Evolutionary conservation across 2,113 vertebrate genomes (phyloP), one percentile per base, ranked within the genome.

Genomic region (Sphaerodactylus townsendi): DNA sequence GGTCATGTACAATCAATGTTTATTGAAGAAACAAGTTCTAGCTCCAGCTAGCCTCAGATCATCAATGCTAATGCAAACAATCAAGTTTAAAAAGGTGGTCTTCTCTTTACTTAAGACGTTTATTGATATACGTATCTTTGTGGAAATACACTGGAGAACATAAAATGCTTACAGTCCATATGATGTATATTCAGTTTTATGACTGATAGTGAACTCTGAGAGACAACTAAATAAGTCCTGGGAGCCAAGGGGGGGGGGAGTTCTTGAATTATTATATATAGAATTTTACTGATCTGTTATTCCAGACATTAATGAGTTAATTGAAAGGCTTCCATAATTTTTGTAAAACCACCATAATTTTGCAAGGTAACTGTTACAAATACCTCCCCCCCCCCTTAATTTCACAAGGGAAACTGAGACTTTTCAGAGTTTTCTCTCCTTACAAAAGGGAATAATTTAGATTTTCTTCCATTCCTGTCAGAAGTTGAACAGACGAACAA

Each of bases 401-500:
- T 96, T 96, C 96, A 95, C 95, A 93, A 93, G 96, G 96, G 96
- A 97, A 91, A 89, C 92, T 95, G 95, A 95, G 96, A 95, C 95
- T 95, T 92, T 85, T 91, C 84, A 75, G 93, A 95, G 90, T 94
- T 95, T 96, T 93, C 89, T 91, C 94, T 93, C 91, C 87, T 94
- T 93, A 93, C 96, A 96, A 93, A 92, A 95, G 94, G 95, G 95
- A 96, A 94, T 97, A 96, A 96, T 97, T 96, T 96, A 96, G 95
- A 96, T 96, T 97, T 97, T 96, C 96, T 96, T 96, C 95, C 92
- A 95, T 96, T 93, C 95, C 94, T 95, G 93, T 96, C 96, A 97
- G 94, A 96, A 96, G 95, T 96, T 96, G 96, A 97, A 96, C 96
- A 97, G 97, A 97, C 95, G 96, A 97, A 96, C 95, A 97, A 96